phyloP scores from a whole-genome alignment of 2,797 vertebrate species.

The Ataeniobius toweri region DNA sequence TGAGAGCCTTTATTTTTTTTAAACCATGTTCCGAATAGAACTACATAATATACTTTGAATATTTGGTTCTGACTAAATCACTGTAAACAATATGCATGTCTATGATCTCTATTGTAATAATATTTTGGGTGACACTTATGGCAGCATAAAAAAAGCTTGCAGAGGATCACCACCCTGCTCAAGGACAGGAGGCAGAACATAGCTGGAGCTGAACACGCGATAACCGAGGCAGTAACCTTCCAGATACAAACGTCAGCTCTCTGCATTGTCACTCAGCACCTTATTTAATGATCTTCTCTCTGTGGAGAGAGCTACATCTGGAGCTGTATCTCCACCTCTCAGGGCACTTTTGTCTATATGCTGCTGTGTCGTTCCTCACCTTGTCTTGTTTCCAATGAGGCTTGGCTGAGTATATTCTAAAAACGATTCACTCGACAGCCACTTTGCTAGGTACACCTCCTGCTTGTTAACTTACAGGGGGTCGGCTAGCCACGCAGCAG shows the following conservation, averaged over 20 bases:
- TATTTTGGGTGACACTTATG: too few relatives aligned
- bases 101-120: too few relatives aligned
- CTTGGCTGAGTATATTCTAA: not conserved
- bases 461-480: not conserved
- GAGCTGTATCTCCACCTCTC: constrained; percentile 40
- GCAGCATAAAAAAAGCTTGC: not conserved
- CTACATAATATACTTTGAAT: too few relatives aligned
- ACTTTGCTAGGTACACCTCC: not conserved
- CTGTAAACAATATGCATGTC: too few relatives aligned
- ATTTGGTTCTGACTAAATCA: too few relatives aligned
- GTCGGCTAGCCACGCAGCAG: not conserved
- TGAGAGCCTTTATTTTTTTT: too few relatives aligned
- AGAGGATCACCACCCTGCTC: constrained; percentile 22
- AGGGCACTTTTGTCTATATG: constrained; percentile 22
- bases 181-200: constrained; percentile 28
- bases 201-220: constrained; percentile 5
- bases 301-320: constrained; percentile 24
- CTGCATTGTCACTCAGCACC: constrained; percentile 65
- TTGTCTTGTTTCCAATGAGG: not conserved
- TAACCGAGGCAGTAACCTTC: constrained; percentile 36
- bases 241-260: constrained; percentile 36
- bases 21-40: too few relatives aligned
- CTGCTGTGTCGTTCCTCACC: constrained; percentile 28
- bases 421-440: not conserved
- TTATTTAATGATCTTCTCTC: constrained; percentile 53